Conservation (phyloP, 2,888 invertebrate genomes). For the Scaptomyza parva region DNA sequence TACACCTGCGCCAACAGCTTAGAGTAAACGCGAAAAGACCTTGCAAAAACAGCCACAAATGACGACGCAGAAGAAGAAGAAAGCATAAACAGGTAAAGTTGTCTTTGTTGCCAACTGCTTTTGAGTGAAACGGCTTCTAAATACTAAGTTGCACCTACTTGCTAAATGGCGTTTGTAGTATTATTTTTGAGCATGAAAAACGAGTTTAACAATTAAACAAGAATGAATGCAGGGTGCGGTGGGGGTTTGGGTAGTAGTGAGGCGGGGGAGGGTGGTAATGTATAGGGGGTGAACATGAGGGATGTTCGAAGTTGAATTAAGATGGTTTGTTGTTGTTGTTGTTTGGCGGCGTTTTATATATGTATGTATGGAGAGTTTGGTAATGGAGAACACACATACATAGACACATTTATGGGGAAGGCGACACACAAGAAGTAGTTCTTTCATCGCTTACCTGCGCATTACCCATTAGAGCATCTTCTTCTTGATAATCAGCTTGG, state of each 20-base stretch:
- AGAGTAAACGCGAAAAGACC: constrained; percentile 35
- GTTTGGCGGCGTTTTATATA: background rate
- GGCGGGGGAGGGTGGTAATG: background rate
- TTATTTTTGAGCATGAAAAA: constrained; percentile 47
- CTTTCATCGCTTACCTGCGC: constrained; percentile 65
- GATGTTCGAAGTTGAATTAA: constrained; percentile 3
- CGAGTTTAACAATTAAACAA: constrained; percentile 54
- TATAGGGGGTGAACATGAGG: background rate
- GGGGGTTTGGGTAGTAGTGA: background rate
- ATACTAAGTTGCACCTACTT: constrained; percentile 73
- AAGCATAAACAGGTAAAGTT: constrained; percentile 16
- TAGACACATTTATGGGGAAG: constrained; percentile 51
- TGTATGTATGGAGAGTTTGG: constrained; percentile 5
- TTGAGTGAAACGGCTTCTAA: constrained; percentile 37
- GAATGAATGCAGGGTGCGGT: constrained; percentile 25
- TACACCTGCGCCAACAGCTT: constrained; percentile 30
- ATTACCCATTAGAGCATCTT: constrained; percentile 70
- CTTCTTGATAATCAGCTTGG: constrained; percentile 46
- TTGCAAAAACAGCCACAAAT: constrained; percentile 43
- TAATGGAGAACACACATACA: constrained; percentile 23
- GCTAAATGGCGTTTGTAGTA: too few species aligned
- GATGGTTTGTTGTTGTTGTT: constrained; percentile 4
- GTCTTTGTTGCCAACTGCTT: constrained; percentile 10
- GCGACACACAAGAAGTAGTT: constrained; percentile 38
- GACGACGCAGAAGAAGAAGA: background rate